Conservation (phyloP, 2,113 vertebrate genomes). For the Solea senegalensis region DNA sequence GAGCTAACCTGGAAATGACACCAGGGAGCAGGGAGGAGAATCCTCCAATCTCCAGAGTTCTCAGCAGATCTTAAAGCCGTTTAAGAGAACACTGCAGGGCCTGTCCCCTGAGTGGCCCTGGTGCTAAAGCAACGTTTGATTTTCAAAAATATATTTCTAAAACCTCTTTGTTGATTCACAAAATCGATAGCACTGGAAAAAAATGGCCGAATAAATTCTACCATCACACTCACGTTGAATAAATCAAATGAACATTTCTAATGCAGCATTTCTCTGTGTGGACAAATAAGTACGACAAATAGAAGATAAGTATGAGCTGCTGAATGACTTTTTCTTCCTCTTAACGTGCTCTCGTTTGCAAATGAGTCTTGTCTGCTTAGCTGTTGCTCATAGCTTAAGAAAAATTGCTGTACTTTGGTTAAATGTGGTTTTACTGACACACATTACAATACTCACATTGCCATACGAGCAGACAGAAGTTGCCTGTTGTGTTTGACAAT, state of each 20-base stretch:
- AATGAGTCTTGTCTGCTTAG: not conserved
- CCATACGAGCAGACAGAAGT: slow-evolving; percentile 27
- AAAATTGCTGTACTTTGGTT: slow-evolving; percentile 1
- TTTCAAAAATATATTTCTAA: not conserved
- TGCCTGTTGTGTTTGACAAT: not conserved
- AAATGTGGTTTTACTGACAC: slow-evolving; percentile 21
- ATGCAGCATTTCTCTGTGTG: not conserved
- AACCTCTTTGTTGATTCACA: not conserved
- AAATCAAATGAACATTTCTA: not conserved
- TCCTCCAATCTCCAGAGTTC: too few relatives aligned
- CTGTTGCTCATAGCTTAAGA: slow-evolving; percentile 12
- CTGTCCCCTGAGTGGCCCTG: not conserved
- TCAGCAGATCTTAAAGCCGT: not conserved
- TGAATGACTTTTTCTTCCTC: not conserved
- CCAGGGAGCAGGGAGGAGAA: not conserved
- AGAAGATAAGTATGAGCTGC: not conserved
- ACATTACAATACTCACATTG: slow-evolving; percentile 1
- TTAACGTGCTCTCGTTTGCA: slow-evolving; percentile 1
- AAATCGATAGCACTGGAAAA: too few relatives aligned
- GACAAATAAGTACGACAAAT: not conserved
- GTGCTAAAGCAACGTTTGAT: not conserved
- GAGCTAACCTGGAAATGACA: not conserved
- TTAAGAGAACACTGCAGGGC: not conserved
- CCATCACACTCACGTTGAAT: too few relatives aligned
- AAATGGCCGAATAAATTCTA: too few relatives aligned